A percentile compares a stretch with the other conserved stretches of the same genome.
Evolutionary conservation across 2,888 invertebrate genomes (phyloP).

Genomic region (Leucania comma): DNA sequence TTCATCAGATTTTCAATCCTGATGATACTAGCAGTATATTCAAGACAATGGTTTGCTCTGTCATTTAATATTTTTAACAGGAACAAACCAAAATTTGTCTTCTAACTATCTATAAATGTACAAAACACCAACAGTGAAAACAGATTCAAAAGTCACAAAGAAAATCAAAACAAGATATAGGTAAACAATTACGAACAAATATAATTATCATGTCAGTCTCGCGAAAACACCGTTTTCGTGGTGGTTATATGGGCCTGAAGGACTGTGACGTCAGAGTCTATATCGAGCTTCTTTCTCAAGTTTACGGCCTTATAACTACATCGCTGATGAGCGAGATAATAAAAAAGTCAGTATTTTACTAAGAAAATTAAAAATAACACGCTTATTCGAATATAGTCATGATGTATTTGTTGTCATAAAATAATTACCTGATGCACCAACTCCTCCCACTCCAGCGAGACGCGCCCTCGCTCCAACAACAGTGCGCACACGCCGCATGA

Average conservation of each 20-base stretch:
- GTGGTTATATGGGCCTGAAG: background rate
- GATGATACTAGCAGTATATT: background rate
- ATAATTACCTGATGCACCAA: constrained; percentile 77
- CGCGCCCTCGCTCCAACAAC: constrained; percentile 98
- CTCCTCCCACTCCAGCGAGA: constrained; percentile 95
- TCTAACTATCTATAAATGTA: background rate
- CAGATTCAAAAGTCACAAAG: too few species aligned
- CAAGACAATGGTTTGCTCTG: background rate
- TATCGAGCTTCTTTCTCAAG: too few species aligned
- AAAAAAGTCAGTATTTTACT: too few species aligned
- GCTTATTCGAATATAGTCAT: too few species aligned
- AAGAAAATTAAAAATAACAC: too few species aligned
- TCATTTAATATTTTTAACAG: background rate
- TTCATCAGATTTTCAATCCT: background rate
- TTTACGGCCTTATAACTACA: too few species aligned
- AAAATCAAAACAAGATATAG: too few species aligned
- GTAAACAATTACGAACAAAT: too few species aligned
- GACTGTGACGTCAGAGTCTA: background rate
- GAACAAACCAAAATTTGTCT: background rate
- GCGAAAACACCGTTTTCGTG: background rate
- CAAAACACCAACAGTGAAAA: too few species aligned
- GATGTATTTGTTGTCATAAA: background rate
- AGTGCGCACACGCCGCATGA: constrained; percentile 97
- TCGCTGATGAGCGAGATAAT: too few species aligned
- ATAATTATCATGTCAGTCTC: background rate